Base-by-base conservation (phyloP, 2,888 invertebrate species). In the Cyaniris semiargus region DNA sequence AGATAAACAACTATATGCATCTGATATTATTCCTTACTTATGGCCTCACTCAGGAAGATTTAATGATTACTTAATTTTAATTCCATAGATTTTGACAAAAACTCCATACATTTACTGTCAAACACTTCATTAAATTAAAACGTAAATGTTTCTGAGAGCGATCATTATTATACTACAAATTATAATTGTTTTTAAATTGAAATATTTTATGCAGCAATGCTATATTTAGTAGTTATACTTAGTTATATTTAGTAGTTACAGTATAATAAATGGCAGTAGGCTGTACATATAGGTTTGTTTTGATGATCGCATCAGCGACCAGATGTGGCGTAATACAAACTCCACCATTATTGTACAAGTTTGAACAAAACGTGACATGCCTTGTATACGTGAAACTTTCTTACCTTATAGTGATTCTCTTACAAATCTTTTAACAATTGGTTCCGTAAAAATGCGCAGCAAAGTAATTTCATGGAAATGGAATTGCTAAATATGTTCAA, bases 331-430 rank as follows among this genome's bases (percentile, higher is more conserved):
- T 84, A 85, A 84, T 83, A 81, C 81, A 82, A 82, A 81, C 83
- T 81, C 83, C 84, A 83, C 81, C 84, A 85, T 86, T 91, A 91
- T 91, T 91, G 87, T 86, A 85, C 84, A 90, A 91, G 87, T 91
- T 91, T 87, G 85, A 31, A 85, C 83, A 83, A 79, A 82, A 83
- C 83, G 85, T 84, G 86, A 83, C 83, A 81, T 79, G 80, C 78
- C 79, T 80, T 81, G 77, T 81, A 83, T 79, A 83, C 81, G 81
- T 70, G 66, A 74, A 76, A 77, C 70, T 79, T 70, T 76, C n/a
- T 38, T 23, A 75, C 70, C 23, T 79, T 76, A 80, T 66, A 21
- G 8, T 60, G 10, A 60, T 10, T 23, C 23, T 60, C 4, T 21
- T 4, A 5, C 1, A 60, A 60, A 23, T 60, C 21, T 60, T 23